Conservation (phyloP, 2,888 invertebrate genomes). For the Arctia plantaginis region DNA sequence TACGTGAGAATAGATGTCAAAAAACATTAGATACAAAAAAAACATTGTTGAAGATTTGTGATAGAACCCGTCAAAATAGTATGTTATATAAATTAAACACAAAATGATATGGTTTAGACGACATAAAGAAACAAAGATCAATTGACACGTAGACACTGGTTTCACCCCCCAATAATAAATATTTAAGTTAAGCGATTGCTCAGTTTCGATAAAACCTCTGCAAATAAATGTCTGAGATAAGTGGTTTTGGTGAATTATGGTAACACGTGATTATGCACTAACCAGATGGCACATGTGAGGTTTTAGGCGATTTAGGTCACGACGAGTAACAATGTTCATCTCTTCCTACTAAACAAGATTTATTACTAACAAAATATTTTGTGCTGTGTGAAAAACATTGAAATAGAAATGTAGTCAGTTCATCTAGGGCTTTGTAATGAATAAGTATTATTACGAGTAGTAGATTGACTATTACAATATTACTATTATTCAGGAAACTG, state of each 20-base stretch:
- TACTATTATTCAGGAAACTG: background rate
- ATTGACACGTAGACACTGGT: background rate
- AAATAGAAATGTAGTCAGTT: background rate
- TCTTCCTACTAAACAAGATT: background rate
- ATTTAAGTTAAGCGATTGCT: background rate
- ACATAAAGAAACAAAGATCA: background rate
- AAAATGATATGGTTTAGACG: background rate
- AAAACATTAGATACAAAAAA: background rate
- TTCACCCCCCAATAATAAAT: background rate
- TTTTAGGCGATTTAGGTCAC: constrained; percentile 7
- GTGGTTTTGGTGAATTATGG: constrained; percentile 9
- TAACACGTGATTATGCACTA: background rate
- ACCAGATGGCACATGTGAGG: constrained; percentile 12
- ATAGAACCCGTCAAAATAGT: background rate
- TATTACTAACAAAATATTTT: background rate
- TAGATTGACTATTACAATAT: background rate
- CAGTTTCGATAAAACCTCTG: constrained; percentile 5
- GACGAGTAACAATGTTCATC: background rate
- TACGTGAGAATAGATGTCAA: background rate
- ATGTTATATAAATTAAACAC: too few species aligned
- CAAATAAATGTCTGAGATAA: constrained; percentile 2
- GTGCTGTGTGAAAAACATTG: background rate
- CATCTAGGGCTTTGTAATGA: background rate
- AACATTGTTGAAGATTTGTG: background rate
- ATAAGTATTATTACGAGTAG: background rate